Evolutionary conservation across 2,113 vertebrate genomes (phyloP).

Genomic region (Eretmochelys imbricata): DNA sequence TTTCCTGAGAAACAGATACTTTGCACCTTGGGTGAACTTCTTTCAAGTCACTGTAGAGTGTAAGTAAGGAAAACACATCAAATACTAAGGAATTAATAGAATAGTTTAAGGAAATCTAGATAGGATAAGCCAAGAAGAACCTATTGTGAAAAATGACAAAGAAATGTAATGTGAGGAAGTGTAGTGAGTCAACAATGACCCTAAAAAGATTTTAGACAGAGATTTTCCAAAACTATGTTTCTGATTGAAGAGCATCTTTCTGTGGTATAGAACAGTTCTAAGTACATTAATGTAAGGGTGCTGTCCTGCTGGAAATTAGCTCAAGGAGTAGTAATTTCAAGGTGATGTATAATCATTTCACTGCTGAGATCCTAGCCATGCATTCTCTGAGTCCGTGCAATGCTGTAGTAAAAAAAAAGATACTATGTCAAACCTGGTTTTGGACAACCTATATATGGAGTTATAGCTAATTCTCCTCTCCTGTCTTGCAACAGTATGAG

Average conservation of each 20-base stretch:
- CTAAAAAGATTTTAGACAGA: neutral
- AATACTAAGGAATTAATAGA: accelerated
- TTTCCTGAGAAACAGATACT: neutral
- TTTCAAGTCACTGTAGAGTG: neutral
- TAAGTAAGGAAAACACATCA: neutral
- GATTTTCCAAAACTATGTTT: neutral
- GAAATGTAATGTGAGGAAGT: neutral
- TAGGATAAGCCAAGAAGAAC: neutral
- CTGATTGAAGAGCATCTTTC: neutral
- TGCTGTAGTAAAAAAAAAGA: neutral
- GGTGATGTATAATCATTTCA: neutral
- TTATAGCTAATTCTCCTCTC: neutral
- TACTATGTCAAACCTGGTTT: neutral
- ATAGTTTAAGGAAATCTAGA: neutral
- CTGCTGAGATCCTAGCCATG: neutral
- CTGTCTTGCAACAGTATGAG: neutral
- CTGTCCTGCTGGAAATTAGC: neutral
- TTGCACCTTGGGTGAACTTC: neutral
- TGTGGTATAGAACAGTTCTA: neutral
- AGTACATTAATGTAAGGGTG: neutral
- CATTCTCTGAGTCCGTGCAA: neutral
- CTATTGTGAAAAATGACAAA: neutral
- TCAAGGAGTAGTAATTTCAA: neutral
- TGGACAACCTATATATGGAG: neutral
- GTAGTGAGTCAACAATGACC: neutral